Evolutionary conservation across 2,888 invertebrate species (phyloP).

Genomic region (Pollenia labialis): DNA sequence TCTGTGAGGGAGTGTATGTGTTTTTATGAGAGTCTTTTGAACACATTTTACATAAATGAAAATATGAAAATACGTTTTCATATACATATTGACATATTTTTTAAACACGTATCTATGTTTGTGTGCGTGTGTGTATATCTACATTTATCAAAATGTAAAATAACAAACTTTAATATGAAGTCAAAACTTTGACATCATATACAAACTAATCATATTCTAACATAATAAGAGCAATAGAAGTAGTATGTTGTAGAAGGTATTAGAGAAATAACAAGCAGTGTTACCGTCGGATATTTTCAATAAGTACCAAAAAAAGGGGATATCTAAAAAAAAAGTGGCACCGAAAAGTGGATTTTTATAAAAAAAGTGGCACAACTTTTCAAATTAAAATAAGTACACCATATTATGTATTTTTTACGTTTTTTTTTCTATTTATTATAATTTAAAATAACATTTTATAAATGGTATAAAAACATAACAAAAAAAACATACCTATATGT

Average conservation of each 20-base stretch:
- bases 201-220: slow-evolving; percentile 67
- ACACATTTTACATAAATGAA: slow-evolving; percentile 3
- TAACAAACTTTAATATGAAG: slow-evolving; percentile 55
- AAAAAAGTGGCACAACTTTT: too few species aligned
- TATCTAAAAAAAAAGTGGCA: too few species aligned
- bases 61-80: background rate
- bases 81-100: background rate
- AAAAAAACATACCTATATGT: too few species aligned
- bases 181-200: slow-evolving; percentile 68
- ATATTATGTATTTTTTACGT: too few species aligned
- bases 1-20: background rate
- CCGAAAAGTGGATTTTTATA: too few species aligned
- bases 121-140: background rate
- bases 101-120: background rate
- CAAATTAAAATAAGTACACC: too few species aligned
- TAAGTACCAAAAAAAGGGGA: too few species aligned
- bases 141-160: slow-evolving; percentile 51
- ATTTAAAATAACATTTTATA: too few species aligned
- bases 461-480: too few species aligned
- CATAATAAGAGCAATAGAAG: slow-evolving; percentile 41
- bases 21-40: background rate
- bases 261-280: background rate
- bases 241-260: slow-evolving; percentile 18
- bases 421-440: too few species aligned
- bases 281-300: too few species aligned